Evolutionary conservation across 2,113 vertebrate species (phyloP), one percentile per base, ranked within the genome.

Genomic region (Irena cyanogastra): DNA sequence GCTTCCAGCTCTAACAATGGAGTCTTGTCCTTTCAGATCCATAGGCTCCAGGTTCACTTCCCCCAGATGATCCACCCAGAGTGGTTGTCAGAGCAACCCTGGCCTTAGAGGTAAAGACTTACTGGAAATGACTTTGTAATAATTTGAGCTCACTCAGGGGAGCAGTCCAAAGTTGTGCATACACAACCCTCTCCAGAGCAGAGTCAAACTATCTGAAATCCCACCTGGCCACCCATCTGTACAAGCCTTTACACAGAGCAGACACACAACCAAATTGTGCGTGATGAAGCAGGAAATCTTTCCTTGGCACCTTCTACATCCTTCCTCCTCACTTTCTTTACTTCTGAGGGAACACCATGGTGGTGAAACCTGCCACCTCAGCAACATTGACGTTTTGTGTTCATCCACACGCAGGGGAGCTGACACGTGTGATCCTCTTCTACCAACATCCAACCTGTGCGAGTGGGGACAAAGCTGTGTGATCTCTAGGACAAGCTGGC

Each of bases 121-220:
- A 93, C 83, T 95, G 94, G 82, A 96, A 95, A 94, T 74, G 16
- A 85, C 42, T 89, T 75, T 12, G 44, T 76, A 85, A 94, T 85
- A 71, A 80, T 83, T 87, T 91, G 70, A 95, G 70, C 50, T 95
- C 50, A 47, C 63, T 79, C 42, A 39, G 47, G 65, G 72, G 56
- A 96, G 59, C 1, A 1, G 60, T 53, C 64, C 80, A 71, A 92
- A 59, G 41, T 4, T 81, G 52, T 30, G 33, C 86, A 39, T 27
- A 44, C 4, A 4, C 37, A 90, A 42, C 41, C 13, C 47, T 89
- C 85, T 89, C 88, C 68, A 86, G 64, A 52, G 59, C 7, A 2
- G 79, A 86, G 60, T 27, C 8, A 5, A 83, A 89, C 3, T 1
- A 54, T 37, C 52, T 39, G 71, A 93, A 94, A 95, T 81, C 63